Evolutionary conservation across 2,113 vertebrate species (phyloP).

Genomic region (Epinephelus fuscoguttatus): DNA sequence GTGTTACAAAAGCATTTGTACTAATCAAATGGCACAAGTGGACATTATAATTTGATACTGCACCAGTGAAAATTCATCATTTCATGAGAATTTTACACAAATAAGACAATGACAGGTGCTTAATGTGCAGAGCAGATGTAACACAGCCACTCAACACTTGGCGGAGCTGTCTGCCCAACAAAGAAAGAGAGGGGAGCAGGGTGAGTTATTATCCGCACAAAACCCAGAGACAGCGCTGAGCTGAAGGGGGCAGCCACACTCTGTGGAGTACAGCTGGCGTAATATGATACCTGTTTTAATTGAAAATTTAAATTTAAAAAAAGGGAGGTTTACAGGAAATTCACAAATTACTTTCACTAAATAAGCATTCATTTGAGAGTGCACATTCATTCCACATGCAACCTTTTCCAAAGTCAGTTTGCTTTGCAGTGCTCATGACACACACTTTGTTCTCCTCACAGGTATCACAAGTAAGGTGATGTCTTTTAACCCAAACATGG

Average conservation of each 20-base stretch:
- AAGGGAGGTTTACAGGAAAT: background rate
- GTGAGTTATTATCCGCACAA: background rate
- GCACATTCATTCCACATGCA: slow-evolving; percentile 8
- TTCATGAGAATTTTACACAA: accelerated
- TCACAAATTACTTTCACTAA: background rate
- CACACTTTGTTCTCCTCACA: slow-evolving; percentile 2
- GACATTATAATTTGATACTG: background rate
- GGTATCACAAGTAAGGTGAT: slow-evolving; percentile 2
- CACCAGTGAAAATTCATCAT: background rate
- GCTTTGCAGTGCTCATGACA: background rate
- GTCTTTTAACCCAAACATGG: slow-evolving; percentile 53
- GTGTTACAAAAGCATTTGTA: background rate
- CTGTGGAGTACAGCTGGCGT: background rate
- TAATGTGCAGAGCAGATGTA: background rate
- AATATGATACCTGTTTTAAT: slow-evolving; percentile 3
- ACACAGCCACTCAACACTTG: slow-evolving; percentile 38
- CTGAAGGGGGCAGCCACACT: slow-evolving; percentile 59
- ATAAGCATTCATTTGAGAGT: background rate
- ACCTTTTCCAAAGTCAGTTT: background rate
- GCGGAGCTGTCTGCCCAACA: slow-evolving; percentile 55
- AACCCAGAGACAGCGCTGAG: background rate
- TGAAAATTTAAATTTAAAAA: slow-evolving; percentile 14
- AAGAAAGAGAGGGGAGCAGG: background rate
- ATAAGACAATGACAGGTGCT: background rate
- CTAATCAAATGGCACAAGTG: background rate